These are phyloP conservation scores for Myzus persicae DNA, from an alignment of 1,140 invertebrate genomes.

Conservation along the genomic window DNA sequence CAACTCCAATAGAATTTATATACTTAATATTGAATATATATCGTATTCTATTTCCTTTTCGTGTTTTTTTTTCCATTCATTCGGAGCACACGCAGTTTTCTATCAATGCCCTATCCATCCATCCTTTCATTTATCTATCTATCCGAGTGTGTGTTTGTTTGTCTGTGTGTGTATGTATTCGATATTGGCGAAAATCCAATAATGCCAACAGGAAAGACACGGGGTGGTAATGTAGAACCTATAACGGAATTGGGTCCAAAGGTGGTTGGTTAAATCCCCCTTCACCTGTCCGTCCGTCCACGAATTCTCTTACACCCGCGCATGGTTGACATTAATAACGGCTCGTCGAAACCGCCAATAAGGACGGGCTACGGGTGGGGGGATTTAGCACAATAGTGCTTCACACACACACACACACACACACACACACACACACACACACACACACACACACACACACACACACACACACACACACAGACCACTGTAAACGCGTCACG, in stretches of 20 bases:
- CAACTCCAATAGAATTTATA: not conserved
- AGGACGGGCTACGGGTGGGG: not conserved
- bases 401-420: not conserved
- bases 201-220: constrained; percentile 2
- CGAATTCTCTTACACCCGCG: not conserved
- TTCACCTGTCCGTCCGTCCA: not conserved
- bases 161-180: not conserved
- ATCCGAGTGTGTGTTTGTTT: not conserved
- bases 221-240: constrained; percentile 23
- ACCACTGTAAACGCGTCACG: constrained; percentile 15
- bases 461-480: not conserved
- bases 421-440: not conserved
- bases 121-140: not conserved
- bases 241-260: constrained; percentile 30
- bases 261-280: constrained; percentile 37
- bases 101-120: not conserved
- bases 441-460: not conserved
- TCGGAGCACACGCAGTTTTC: constrained; percentile 6
- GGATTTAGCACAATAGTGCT: not conserved
- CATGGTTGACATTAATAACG: constrained; percentile 44
- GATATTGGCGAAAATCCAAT: constrained; percentile 44
- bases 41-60: not conserved
- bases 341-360: constrained; percentile 44
- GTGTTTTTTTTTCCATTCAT: not conserved
- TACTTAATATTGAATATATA: not conserved